Evolutionary conservation across 2,888 invertebrate genomes (phyloP).

Genomic region (Gari tellinella): DNA sequence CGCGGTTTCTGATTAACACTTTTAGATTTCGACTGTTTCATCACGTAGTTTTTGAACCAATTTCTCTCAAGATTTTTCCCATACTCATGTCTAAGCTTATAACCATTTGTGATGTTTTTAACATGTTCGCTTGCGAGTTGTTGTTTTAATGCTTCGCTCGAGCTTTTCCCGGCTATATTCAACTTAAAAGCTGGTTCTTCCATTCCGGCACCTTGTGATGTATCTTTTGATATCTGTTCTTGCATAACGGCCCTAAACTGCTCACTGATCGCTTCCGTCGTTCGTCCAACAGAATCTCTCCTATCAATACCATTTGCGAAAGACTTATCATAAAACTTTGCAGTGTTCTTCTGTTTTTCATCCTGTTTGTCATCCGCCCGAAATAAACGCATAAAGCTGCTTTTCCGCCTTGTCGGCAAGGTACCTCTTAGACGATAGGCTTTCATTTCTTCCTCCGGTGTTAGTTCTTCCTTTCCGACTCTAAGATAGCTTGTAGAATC

Average conservation of each 20-base stretch:
- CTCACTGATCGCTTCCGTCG: constrained; percentile 40
- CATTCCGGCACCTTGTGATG: background rate
- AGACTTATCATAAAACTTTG: constrained; percentile 3
- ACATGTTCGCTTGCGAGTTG: background rate
- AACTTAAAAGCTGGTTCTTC: constrained; percentile 3
- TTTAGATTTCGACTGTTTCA: constrained; percentile 28
- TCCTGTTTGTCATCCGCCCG: background rate
- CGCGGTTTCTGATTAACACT: background rate
- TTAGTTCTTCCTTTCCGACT: no score
- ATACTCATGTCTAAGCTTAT: constrained; percentile 55
- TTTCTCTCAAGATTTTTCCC: constrained; percentile 62
- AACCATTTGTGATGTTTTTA: constrained; percentile 8
- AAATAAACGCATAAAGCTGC: no score
- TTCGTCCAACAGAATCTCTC: constrained; percentile 23
- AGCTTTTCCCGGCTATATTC: constrained; percentile 7
- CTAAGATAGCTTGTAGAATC: no score
- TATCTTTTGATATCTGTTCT: constrained; percentile 8
- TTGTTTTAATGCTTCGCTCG: background rate
- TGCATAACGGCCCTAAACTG: constrained; percentile 29
- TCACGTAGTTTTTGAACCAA: constrained; percentile 56
- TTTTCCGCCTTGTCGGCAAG: no score
- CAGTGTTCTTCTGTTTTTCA: background rate
- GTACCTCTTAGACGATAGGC: no score
- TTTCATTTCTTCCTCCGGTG: no score
- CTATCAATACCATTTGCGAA: constrained; percentile 3